These are phyloP conservation scores for Ceriagrion tenellum DNA, from an alignment of 2,888 invertebrate species.

Conservation along the genomic window DNA sequence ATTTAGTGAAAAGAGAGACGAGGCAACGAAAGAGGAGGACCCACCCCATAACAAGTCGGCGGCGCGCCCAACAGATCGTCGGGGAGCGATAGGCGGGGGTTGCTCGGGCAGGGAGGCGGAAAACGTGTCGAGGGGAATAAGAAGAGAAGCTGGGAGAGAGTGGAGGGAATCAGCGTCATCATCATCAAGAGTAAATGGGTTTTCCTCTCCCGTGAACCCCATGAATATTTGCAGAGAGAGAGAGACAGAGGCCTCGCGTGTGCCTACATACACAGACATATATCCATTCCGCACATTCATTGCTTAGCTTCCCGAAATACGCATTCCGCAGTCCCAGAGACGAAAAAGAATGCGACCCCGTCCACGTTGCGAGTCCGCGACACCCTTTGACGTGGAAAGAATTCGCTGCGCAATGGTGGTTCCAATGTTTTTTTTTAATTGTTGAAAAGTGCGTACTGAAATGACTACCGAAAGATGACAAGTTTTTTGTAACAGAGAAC, in stretches of 20 bases:
- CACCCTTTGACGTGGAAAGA: no score
- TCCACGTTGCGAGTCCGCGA: no score
- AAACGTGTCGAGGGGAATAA: not conserved
- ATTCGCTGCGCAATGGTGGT: no score
- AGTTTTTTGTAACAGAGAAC: no score
- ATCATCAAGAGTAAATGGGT: not conserved
- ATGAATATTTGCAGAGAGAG: not conserved
- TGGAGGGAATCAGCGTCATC: not conserved
- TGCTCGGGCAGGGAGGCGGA: not conserved
- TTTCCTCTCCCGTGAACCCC: slow-evolving; percentile 19
- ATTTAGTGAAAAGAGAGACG: slow-evolving; percentile 13
- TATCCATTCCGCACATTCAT: not conserved
- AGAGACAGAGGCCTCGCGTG: no score
- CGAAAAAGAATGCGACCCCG: not conserved
- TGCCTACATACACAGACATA: not conserved
- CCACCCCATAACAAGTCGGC: not conserved
- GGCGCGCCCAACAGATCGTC: not conserved
- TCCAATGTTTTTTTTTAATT: no score
- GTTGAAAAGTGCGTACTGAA: no score
- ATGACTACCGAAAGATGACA: no score
- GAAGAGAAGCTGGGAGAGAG: not conserved
- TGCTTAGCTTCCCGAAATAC: not conserved
- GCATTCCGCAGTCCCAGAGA: not conserved
- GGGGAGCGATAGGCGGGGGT: not conserved
- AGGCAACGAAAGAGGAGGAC: not conserved